A percentile compares a stretch with the other conserved stretches of the same genome.
These are phyloP conservation scores for Rhinogobio ventralis DNA, from an alignment of 2,797 vertebrate genomes.

Conservation along the genomic window DNA sequence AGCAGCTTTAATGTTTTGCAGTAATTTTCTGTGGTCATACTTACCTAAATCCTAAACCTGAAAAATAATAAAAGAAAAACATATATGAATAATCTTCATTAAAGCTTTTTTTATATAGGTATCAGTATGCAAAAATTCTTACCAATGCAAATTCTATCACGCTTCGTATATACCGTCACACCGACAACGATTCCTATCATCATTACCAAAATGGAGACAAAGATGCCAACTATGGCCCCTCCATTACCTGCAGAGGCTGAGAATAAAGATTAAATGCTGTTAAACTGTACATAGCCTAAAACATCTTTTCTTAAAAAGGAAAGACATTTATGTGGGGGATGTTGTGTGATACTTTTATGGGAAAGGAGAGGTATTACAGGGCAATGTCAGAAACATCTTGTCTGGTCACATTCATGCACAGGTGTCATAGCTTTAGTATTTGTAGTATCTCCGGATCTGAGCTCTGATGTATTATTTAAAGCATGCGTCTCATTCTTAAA, in stretches of 20 bases:
- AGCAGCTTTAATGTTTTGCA: not conserved
- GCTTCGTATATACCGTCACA: constrained; percentile 68
- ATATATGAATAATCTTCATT: not conserved
- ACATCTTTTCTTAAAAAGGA: not conserved
- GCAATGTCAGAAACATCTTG: constrained; percentile 8
- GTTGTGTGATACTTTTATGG: not conserved
- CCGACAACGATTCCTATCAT: constrained; percentile 66
- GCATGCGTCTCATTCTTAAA: not conserved
- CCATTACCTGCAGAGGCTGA: constrained; percentile 66
- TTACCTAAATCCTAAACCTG: constrained; percentile 75
- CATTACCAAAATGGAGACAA: constrained; percentile 74
- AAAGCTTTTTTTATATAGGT: not conserved
- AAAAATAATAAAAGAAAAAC: constrained; percentile 49
- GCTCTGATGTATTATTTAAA: not conserved
- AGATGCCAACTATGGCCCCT: constrained; percentile 74
- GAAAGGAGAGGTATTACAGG: not conserved
- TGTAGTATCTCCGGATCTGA: not conserved
- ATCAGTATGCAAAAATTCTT: constrained; percentile 40
- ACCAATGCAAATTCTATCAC: constrained; percentile 79
- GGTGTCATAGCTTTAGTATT: not conserved
- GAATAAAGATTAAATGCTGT: constrained; percentile 36
- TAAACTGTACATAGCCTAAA: not conserved
- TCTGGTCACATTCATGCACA: constrained; percentile 14
- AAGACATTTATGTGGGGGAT: not conserved
- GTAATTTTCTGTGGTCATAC: constrained; percentile 51